These are phyloP conservation scores for Crocuta crocuta DNA, from an alignment of 2,113 vertebrate genomes.

Conservation along the genomic window DNA sequence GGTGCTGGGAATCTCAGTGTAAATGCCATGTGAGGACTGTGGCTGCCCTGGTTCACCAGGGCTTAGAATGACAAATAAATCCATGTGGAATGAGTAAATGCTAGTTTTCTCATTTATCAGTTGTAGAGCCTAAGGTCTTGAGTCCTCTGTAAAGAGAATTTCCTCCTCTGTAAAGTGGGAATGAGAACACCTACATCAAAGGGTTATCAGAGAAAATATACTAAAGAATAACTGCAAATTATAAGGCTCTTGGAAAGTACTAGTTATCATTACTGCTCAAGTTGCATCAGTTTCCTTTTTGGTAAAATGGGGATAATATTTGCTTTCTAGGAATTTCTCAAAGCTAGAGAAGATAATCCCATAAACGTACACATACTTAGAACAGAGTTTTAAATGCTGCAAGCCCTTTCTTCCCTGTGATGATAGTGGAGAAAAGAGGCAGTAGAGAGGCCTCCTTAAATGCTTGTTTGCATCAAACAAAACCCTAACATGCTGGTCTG, in stretches of 20 bases:
- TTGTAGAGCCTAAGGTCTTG: not conserved
- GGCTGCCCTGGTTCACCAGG: not conserved
- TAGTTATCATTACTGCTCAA: not conserved
- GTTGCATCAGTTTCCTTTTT: not conserved
- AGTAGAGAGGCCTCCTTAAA: not conserved
- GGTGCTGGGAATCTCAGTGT: not conserved
- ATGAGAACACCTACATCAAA: not conserved
- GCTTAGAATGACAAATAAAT: not conserved
- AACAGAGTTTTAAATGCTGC: not conserved
- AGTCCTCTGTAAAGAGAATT: not conserved
- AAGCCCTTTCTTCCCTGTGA: not conserved
- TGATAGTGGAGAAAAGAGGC: not conserved
- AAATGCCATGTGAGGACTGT: not conserved
- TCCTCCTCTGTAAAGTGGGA: not conserved
- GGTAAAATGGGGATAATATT: not conserved
- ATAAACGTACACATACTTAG: not conserved
- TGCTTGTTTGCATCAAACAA: not conserved
- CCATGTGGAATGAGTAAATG: not conserved
- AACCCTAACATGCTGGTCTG: not conserved
- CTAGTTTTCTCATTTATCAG: not conserved
- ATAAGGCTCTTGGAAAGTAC: not conserved
- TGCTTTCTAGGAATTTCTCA: conserved; percentile 21
- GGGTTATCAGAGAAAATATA: not conserved
- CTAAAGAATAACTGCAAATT: not conserved
- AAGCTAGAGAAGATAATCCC: not conserved